Conservation (phyloP, 2,113 vertebrate species). For the Scomber japonicus region DNA sequence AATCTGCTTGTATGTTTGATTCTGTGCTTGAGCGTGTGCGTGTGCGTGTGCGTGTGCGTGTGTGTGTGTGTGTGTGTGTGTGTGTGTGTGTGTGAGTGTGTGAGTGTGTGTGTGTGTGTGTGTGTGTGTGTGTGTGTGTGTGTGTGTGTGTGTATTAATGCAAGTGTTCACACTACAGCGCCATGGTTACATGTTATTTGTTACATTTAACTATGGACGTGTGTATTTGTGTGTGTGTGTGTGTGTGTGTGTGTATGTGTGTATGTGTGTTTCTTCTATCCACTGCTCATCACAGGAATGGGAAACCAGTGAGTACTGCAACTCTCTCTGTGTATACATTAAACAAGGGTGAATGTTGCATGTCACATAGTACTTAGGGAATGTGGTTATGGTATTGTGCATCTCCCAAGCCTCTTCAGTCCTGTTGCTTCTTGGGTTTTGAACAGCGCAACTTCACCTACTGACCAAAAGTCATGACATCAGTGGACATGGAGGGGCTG, state of each 20-base stretch:
- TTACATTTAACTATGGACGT: constrained; percentile 63
- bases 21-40: background rate
- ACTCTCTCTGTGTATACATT: constrained; percentile 69
- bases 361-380: constrained; percentile 68
- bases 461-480: constrained; percentile 48
- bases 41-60: constrained; percentile 4
- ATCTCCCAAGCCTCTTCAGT: constrained; percentile 53
- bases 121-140: constrained; percentile 1
- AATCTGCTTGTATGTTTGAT: constrained; percentile 12
- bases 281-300: constrained; percentile 86
- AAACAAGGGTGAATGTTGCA: constrained; percentile 80
- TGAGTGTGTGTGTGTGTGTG: constrained; percentile 4
- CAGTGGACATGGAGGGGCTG: constrained; percentile 41
- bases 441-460: constrained; percentile 42
- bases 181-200: constrained; percentile 6
- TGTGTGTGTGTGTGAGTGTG: background rate
- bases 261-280: constrained; percentile 82
- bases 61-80: background rate
- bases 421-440: constrained; percentile 57
- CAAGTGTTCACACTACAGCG: background rate
- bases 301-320: constrained; percentile 88
- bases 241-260: constrained; percentile 57
- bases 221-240: constrained; percentile 49
- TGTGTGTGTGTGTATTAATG: background rate
- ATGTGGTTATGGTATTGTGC: constrained; percentile 61